These are phyloP conservation scores for Apodemus sylvaticus DNA, from an alignment of 2,113 vertebrate species.

Conservation along the genomic window DNA sequence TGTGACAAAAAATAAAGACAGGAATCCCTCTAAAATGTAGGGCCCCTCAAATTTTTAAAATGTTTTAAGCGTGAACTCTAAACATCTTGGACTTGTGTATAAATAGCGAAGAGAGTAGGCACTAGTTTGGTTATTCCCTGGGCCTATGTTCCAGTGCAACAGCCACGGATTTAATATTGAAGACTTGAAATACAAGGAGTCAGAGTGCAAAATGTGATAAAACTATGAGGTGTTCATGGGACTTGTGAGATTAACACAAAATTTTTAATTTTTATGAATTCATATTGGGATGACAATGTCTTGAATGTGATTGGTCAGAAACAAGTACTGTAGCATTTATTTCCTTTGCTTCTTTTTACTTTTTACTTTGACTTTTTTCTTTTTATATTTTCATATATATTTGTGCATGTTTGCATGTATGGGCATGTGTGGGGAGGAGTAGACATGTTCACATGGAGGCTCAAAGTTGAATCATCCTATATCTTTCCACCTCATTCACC, in stretches of 20 bases:
- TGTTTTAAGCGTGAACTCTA: neutral
- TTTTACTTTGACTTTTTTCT: neutral
- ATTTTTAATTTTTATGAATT: neutral
- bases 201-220: neutral
- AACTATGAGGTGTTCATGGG: neutral
- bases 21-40: neutral
- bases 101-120: neutral
- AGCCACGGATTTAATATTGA: fast-evolving
- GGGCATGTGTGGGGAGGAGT: no score
- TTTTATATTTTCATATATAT: neutral
- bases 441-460: neutral
- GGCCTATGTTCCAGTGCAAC: no score
- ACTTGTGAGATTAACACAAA: neutral
- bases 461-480: neutral
- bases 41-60: no score
- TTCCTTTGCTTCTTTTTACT: neutral
- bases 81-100: neutral
- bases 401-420: neutral
- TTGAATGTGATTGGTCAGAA: neutral
- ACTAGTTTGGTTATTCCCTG: neutral
- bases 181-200: neutral
- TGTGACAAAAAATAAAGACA: neutral
- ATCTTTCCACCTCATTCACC: neutral
- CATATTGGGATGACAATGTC: neutral
- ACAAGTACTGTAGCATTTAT: neutral